A percentile compares a stretch with the other conserved stretches of the same genome.
phyloP scores from a whole-genome alignment of 1,140 invertebrate genomes.

The Popillia japonica region DNA sequence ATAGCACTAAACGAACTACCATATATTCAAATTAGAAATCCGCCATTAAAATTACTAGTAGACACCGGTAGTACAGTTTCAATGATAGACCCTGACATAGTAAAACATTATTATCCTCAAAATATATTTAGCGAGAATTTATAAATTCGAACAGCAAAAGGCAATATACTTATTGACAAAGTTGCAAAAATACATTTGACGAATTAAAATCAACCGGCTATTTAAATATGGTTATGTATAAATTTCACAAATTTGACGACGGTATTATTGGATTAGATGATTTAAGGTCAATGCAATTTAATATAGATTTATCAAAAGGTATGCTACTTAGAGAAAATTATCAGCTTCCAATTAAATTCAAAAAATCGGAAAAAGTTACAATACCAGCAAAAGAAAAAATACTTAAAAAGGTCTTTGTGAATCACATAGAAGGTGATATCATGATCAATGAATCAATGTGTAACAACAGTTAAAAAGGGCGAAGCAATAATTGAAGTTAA shows the following conservation, averaged over 20 bases:
- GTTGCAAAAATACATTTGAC: not conserved
- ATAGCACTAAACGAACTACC: constrained; percentile 10
- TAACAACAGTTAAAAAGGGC: constrained; percentile 12
- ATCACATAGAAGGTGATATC: not conserved
- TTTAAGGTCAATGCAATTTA: constrained; percentile 17
- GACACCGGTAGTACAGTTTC: not conserved
- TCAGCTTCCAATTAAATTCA: not conserved
- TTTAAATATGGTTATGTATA: constrained; percentile 21
- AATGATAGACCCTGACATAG: constrained; percentile 3
- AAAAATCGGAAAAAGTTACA: constrained; percentile 12
- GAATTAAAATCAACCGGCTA: constrained; percentile 5
- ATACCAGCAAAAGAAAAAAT: not conserved
- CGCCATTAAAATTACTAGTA: too few relatives aligned
- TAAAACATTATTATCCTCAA: constrained; percentile 1
- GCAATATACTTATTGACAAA: constrained; percentile 16
- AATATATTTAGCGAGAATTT: not conserved
- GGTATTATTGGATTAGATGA: constrained; percentile 28
- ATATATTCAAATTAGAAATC: constrained; percentile 20
- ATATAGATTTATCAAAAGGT: not conserved
- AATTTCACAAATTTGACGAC: constrained; percentile 18
- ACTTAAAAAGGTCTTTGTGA: not conserved
- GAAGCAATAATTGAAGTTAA: constrained; percentile 11
- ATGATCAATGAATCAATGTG: not conserved
- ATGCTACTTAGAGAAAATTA: not conserved
- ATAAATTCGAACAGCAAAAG: constrained; percentile 31